These are phyloP conservation scores for Baccha elongata DNA, from an alignment of 2,888 invertebrate species.

Conservation along the genomic window DNA sequence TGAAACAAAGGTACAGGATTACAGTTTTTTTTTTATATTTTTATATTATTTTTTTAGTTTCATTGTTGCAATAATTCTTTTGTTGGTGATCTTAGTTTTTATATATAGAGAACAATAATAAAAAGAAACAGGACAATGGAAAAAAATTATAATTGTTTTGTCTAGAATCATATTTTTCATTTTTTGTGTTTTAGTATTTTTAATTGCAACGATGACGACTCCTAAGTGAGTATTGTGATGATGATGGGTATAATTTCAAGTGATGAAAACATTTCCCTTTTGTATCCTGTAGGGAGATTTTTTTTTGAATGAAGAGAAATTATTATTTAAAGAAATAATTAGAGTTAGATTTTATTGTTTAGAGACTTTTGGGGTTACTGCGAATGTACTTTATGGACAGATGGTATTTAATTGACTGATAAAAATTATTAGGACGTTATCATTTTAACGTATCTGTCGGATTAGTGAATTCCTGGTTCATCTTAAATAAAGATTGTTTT, in stretches of 20 bases:
- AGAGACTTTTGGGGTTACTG: too few relatives aligned
- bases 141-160: constrained; percentile 9
- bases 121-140: constrained; percentile 30
- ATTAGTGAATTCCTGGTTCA: too few relatives aligned
- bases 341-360: too few relatives aligned
- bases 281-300: background rate
- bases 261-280: constrained; percentile 1
- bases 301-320: background rate
- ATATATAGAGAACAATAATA: constrained; percentile 47
- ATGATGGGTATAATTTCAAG: constrained; percentile 11
- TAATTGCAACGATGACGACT: constrained; percentile 28
- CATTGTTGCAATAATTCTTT: constrained; percentile 30
- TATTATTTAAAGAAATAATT: too few relatives aligned
- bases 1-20: constrained; percentile 72
- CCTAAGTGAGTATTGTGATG: background rate
- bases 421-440: too few relatives aligned
- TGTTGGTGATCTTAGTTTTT: constrained; percentile 13
- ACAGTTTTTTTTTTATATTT: constrained; percentile 30
- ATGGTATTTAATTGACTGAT: too few relatives aligned
- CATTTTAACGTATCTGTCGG: too few relatives aligned
- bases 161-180: background rate
- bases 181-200: constrained; percentile 4
- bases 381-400: too few relatives aligned
- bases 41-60: constrained; percentile 24
- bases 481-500: too few relatives aligned